Evolutionary conservation across 2,888 invertebrate genomes (phyloP), one percentile per base, ranked within the genome.

Genomic region (Choreutis nemorana): DNA sequence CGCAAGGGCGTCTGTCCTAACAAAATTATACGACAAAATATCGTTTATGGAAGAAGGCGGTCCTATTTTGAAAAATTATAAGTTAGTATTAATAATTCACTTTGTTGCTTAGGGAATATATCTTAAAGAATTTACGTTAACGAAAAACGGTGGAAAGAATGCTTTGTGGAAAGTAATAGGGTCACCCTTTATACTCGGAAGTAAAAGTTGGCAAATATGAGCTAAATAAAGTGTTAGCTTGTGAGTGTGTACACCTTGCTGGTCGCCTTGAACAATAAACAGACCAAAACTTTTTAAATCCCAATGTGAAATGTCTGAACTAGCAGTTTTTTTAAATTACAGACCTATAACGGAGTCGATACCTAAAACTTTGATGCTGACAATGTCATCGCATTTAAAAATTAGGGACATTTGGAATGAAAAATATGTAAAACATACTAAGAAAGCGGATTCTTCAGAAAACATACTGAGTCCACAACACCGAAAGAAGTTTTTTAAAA

Each of bases 11-110:
- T 68, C 71, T 0, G 55, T 55, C 1, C 43, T 73, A 4, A 39
- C 51, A 1, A 51, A 67, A 2, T 39, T 71, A 7, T 58, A 57
- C 7, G 54, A 63, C 2, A 52, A 61, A 2, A 55, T 7, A 32
- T 42, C 0, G 12, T 29, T 1, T 28, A 34, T 5, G 39, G 53
- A 53, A 2, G 41, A 42, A 2, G 28, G 28, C 2, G 52, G 45
- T 3, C 70, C 70, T 1, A 72, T 62, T 2, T 44, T 75, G n/a
- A 73, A 66, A 35, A 50, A 58, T 27, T 67, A 51, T 37, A 64
- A 35, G 73, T 72, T 43, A 11, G 14, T 9, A 10, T 6, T 16
- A 10, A 2, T n/a, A n/a, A n/a, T n/a, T n/a, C n/a, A n/a, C n/a
- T n/a, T n/a, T n/a, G n/a, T n/a, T n/a, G n/a, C n/a, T n/a, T n/a